A percentile compares a stretch with the other conserved stretches of the same genome.
Conservation (phyloP, 1,140 invertebrate species). For the Pentalonia nigronervosa region DNA sequence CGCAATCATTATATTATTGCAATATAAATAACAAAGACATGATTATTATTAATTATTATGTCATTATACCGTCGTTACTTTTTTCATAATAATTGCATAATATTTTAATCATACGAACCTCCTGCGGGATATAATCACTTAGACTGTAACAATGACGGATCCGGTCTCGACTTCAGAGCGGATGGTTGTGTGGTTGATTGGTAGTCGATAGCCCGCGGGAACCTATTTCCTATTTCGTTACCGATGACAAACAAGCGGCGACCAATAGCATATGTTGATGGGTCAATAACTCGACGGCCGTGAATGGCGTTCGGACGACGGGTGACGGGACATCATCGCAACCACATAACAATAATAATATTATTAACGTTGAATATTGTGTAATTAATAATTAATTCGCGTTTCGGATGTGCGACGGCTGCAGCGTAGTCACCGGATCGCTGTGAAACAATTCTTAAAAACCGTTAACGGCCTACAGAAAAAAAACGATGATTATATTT, state of each 20-base stretch:
- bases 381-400: neutral
- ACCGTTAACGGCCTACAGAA: neutral
- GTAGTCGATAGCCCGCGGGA: neutral
- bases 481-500: neutral
- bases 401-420: neutral
- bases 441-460: neutral
- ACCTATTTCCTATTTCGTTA: neutral
- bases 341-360: neutral
- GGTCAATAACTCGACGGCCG: slow-evolving; percentile 28
- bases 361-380: too few species aligned
- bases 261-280: neutral
- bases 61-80: neutral
- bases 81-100: neutral
- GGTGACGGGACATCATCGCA: neutral
- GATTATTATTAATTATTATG: neutral
- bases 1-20: neutral
- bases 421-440: too few species aligned
- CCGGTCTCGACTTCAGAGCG: neutral
- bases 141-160: neutral
- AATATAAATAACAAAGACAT: neutral
- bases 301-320: neutral
- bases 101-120: neutral
- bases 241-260: neutral
- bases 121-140: neutral
- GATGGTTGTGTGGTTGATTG: slow-evolving; percentile 4